Conservation (phyloP, 2,113 vertebrate genomes). For the Eublepharis macularius region DNA sequence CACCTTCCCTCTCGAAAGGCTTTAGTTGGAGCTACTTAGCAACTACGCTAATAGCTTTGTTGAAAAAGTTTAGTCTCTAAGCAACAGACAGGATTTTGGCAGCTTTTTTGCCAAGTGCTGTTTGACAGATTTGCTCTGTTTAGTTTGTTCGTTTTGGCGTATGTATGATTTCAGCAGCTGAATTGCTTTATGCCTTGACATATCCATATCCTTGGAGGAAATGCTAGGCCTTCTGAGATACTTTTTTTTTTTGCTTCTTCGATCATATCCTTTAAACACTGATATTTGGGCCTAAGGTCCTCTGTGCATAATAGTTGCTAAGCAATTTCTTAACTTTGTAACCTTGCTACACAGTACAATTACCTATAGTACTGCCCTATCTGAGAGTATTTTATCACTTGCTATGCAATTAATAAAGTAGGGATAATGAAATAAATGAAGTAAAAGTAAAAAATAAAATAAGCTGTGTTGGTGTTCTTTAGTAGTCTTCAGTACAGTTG, state of each 20-base stretch:
- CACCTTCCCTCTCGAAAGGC: background rate
- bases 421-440: no score
- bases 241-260: no score
- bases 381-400: background rate
- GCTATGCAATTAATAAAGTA: background rate
- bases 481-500: background rate
- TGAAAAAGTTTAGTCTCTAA: background rate
- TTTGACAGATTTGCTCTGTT: constrained; percentile 14
- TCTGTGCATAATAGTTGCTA: background rate
- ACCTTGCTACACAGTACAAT: background rate
- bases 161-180: constrained; percentile 1
- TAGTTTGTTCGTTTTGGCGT: constrained; percentile 18
- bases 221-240: background rate
- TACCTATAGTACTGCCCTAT: background rate
- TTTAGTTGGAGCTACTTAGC: background rate
- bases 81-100: background rate
- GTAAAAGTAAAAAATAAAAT: no score
- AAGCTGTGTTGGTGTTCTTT: background rate
- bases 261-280: no score
- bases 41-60: background rate
- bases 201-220: background rate
- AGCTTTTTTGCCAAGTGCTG: constrained; percentile 13
- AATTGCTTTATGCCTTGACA: background rate
- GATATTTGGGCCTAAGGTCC: background rate
- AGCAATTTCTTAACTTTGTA: background rate